phyloP scores from a whole-genome alignment of 2,888 invertebrate species.

The Callyntrura guangdongensis region DNA sequence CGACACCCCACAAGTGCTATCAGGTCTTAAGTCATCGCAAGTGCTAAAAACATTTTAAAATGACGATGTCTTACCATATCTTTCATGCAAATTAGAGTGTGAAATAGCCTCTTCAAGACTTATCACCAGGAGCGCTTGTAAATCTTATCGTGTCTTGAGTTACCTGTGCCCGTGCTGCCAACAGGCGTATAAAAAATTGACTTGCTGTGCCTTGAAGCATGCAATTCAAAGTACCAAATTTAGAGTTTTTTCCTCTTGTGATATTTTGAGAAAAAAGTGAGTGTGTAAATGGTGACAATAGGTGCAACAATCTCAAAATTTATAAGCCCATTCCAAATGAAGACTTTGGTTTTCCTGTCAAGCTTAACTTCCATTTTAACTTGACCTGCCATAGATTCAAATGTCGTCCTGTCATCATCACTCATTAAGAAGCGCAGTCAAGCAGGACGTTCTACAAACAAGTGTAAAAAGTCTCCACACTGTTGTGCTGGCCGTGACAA shows the following conservation, averaged over 20 bases:
- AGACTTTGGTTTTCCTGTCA: neutral
- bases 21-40: too few species aligned
- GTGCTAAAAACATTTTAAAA: too few species aligned
- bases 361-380: conserved; percentile 12
- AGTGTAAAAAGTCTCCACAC: neutral
- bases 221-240: conserved; percentile 45
- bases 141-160: conserved; percentile 6
- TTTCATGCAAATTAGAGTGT: conserved; percentile 18
- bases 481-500: conserved; percentile 64
- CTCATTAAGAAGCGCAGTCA: conserved; percentile 40
- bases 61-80: neutral
- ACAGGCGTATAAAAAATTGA: neutral
- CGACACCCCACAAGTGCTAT: too few species aligned
- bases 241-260: conserved; percentile 34
- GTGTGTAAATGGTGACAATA: neutral
- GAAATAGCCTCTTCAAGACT: neutral
- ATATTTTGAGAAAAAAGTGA: neutral
- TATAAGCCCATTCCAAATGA: conserved; percentile 11
- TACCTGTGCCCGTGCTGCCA: neutral
- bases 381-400: conserved; percentile 3
- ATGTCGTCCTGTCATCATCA: conserved; percentile 33
- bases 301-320: neutral
- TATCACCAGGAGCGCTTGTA: neutral
- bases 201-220: neutral
- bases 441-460: neutral